phyloP scores from a whole-genome alignment of 2,888 invertebrate species.

The Dysmachus trigonus region DNA sequence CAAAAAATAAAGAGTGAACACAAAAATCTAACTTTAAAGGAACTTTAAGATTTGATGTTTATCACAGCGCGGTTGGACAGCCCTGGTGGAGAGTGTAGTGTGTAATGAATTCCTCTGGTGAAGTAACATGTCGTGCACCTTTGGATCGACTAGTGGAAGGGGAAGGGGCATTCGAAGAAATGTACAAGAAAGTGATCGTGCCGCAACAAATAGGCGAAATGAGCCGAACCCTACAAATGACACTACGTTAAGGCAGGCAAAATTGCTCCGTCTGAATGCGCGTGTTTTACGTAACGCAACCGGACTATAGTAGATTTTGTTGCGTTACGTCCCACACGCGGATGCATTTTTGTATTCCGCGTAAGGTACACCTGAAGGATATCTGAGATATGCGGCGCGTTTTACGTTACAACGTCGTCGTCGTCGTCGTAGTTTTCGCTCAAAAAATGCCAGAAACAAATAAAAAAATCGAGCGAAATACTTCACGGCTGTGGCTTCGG shows the following conservation, averaged over 20 bases:
- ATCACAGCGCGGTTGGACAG: no score
- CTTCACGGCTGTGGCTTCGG: slow-evolving; percentile 2
- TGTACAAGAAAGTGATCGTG: neutral
- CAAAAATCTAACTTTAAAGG: no score
- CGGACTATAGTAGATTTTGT: neutral
- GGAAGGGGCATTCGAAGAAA: neutral
- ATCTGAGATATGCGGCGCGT: neutral
- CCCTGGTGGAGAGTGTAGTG: neutral
- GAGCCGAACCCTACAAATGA: neutral
- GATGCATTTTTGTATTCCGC: slow-evolving; percentile 27
- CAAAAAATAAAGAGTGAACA: no score
- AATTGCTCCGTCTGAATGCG: slow-evolving; percentile 16
- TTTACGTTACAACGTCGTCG: neutral
- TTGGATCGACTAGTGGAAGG: no score
- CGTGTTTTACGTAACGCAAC: slow-evolving; percentile 12
- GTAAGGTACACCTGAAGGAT: slow-evolving; percentile 3
- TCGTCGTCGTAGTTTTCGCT: neutral
- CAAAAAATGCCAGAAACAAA: neutral
- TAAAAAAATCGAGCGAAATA: neutral
- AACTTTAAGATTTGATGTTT: no score
- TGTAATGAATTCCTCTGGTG: neutral
- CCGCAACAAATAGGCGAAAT: neutral
- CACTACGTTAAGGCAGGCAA: neutral
- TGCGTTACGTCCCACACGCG: slow-evolving; percentile 1
- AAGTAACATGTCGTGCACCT: neutral